Evolutionary conservation across 2,113 vertebrate species (phyloP).

Genomic region (Euleptes europaea): DNA sequence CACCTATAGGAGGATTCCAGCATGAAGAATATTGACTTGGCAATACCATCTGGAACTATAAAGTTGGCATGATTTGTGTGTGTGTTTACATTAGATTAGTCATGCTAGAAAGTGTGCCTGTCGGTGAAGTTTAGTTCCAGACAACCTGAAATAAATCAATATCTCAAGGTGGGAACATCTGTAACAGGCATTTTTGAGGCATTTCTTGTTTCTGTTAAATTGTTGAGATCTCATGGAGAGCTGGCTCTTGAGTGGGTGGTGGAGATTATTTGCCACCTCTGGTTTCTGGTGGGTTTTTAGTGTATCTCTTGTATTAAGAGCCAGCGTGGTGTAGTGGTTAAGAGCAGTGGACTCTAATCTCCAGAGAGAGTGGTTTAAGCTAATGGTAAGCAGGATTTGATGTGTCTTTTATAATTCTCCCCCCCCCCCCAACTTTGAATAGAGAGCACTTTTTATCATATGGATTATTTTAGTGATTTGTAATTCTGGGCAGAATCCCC

Average conservation of each 20-base stretch:
- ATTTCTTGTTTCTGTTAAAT: slow-evolving; percentile 24
- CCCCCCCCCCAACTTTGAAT: slow-evolving; percentile 4
- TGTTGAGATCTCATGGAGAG: neutral
- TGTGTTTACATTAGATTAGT: accelerated
- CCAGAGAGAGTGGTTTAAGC: neutral
- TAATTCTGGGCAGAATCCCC: neutral
- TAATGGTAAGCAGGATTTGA: neutral
- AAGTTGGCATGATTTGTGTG: neutral
- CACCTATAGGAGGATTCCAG: neutral
- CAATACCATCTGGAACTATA: accelerated
- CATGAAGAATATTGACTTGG: neutral
- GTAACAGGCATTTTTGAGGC: neutral
- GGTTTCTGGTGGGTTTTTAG: slow-evolving; percentile 13
- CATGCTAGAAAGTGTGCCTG: neutral
- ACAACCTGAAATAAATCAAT: neutral
- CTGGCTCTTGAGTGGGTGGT: neutral
- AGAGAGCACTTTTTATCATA: slow-evolving; percentile 28
- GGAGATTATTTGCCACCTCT: neutral
- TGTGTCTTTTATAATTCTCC: too few species aligned
- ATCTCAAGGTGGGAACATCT: neutral
- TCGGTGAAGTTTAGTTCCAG: neutral
- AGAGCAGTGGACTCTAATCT: too few species aligned
- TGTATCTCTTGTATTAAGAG: slow-evolving; percentile 31
- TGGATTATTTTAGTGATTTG: neutral
- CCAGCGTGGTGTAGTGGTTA: too few species aligned